A percentile compares a stretch with the other conserved stretches of the same genome.
These are phyloP conservation scores for Neoscelio sp. DNA, from an alignment of 2,888 invertebrate genomes.

Conservation along the genomic window DNA sequence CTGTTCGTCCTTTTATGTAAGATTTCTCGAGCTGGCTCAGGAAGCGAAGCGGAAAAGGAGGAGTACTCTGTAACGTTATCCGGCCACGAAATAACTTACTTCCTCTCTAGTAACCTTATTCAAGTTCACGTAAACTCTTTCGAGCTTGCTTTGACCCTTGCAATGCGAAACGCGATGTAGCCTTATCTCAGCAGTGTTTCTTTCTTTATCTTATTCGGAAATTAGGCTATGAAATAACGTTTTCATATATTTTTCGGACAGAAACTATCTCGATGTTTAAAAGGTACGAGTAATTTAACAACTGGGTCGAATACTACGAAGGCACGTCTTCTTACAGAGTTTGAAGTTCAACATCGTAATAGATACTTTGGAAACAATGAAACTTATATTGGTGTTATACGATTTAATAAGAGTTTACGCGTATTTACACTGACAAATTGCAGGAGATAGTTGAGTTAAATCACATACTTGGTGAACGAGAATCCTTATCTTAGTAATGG, in stretches of 20 bases:
- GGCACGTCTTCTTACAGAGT: slow-evolving; percentile 11
- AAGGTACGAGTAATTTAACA: slow-evolving; percentile 39
- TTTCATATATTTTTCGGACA: slow-evolving; percentile 41
- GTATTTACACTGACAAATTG: slow-evolving; percentile 25
- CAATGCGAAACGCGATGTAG: slow-evolving; percentile 25
- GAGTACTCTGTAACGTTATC: slow-evolving; percentile 63
- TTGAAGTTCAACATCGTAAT: slow-evolving; percentile 25
- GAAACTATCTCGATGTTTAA: slow-evolving; percentile 39
- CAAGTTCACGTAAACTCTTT: slow-evolving; percentile 65
- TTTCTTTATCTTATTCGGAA: slow-evolving; percentile 49
- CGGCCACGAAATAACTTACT: slow-evolving; percentile 68
- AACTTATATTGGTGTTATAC: slow-evolving; percentile 21
- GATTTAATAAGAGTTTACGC: slow-evolving; percentile 29
- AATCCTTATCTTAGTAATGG: no score
- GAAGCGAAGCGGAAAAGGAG: slow-evolving; percentile 57
- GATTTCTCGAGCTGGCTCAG: slow-evolving; percentile 35
- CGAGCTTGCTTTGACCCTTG: slow-evolving; percentile 52
- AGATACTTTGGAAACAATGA: slow-evolving; percentile 29
- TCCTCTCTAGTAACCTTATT: slow-evolving; percentile 68
- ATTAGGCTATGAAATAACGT: slow-evolving; percentile 53
- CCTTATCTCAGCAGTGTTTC: slow-evolving; percentile 48
- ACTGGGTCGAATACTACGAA: slow-evolving; percentile 34
- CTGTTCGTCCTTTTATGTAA: slow-evolving; percentile 35
- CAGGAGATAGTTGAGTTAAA: not conserved
- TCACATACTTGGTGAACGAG: not conserved